Evolutionary conservation across 92 coral and sea anemone species (phyloP).

Genomic region (Porites lobata): DNA sequence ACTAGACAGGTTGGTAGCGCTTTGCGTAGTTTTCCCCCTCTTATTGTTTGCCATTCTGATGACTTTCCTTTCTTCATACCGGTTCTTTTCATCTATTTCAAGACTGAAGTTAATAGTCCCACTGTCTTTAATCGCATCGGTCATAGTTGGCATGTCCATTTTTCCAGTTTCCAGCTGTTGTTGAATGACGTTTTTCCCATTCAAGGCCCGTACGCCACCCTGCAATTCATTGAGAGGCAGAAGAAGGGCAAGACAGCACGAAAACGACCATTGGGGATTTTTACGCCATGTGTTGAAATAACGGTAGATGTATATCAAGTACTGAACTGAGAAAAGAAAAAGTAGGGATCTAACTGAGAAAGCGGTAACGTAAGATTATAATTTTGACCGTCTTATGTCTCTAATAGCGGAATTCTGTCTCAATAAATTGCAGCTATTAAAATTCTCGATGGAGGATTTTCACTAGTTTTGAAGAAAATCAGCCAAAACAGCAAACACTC

Average conservation of each 20-base stretch:
- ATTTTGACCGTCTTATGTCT: too few relatives aligned
- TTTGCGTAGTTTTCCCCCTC: too few relatives aligned
- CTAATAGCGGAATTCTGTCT: too few relatives aligned
- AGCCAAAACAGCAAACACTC: too few relatives aligned
- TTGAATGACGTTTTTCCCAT: not conserved
- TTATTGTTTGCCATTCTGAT: too few relatives aligned
- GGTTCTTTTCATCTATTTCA: not conserved
- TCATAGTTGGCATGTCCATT: not conserved
- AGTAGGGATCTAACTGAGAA: too few relatives aligned
- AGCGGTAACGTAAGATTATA: too few relatives aligned
- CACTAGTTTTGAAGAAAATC: too few relatives aligned
- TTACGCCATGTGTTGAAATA: conserved; percentile 10
- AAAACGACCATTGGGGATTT: not conserved
- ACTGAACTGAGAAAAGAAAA: not conserved
- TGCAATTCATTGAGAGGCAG: conserved; percentile 14
- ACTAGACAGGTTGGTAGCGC: too few relatives aligned
- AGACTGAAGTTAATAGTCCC: not conserved
- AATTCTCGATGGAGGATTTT: too few relatives aligned
- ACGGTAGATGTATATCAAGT: not conserved
- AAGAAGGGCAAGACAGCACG: conserved; percentile 14
- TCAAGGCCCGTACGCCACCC: not conserved
- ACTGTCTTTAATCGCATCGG: not conserved
- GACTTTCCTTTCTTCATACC: not conserved
- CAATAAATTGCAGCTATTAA: too few relatives aligned
- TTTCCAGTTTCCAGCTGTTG: conserved; percentile 6